Percentiles rank a stretch among this genome's conserved stretches.
Conservation (phyloP, 92 coral and sea anemone genomes). For the Palythoa heliodiscus region DNA sequence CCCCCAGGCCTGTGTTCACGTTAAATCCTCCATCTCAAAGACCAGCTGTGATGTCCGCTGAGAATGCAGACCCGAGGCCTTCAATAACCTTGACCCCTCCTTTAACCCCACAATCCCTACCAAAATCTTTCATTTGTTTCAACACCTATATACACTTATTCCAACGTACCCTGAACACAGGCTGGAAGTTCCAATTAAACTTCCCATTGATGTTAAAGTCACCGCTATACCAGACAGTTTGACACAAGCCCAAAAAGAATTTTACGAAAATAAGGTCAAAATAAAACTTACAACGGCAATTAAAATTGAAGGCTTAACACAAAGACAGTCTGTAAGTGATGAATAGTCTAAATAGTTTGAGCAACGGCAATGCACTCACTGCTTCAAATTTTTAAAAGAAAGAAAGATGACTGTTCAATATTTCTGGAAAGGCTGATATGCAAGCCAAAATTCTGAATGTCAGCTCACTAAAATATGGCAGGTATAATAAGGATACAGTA, state of each 20-base stretch:
- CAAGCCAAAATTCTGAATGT: slow-evolving; percentile 49
- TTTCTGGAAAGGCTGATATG: slow-evolving; percentile 56
- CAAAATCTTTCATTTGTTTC: too few species aligned
- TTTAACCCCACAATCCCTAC: slow-evolving; percentile 8
- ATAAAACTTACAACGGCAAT: slow-evolving; percentile 44
- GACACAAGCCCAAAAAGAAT: slow-evolving; percentile 44
- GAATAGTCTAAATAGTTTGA: slow-evolving; percentile 61
- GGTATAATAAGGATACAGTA: slow-evolving; percentile 56
- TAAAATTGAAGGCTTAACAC: slow-evolving; percentile 51
- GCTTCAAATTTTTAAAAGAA: slow-evolving; percentile 62
- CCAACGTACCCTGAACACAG: slow-evolving; percentile 12
- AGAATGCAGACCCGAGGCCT: slow-evolving; percentile 25
- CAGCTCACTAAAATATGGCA: slow-evolving; percentile 54
- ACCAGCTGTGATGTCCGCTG: slow-evolving; percentile 2
- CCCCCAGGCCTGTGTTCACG: too few species aligned
- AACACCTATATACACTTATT: too few species aligned
- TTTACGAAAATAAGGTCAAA: slow-evolving; percentile 43
- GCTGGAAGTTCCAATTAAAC: slow-evolving; percentile 41
- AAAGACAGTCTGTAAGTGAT: slow-evolving; percentile 43
- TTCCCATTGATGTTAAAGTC: slow-evolving; percentile 29
- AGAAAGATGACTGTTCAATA: slow-evolving; percentile 58
- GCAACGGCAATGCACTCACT: slow-evolving; percentile 56
- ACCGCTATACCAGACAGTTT: slow-evolving; percentile 34
- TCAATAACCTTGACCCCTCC: slow-evolving; percentile 22
- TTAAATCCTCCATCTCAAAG: too few species aligned